Evolutionary conservation across 92 coral and sea anemone species (phyloP).

Genomic region (Pocillopora meandrina): DNA sequence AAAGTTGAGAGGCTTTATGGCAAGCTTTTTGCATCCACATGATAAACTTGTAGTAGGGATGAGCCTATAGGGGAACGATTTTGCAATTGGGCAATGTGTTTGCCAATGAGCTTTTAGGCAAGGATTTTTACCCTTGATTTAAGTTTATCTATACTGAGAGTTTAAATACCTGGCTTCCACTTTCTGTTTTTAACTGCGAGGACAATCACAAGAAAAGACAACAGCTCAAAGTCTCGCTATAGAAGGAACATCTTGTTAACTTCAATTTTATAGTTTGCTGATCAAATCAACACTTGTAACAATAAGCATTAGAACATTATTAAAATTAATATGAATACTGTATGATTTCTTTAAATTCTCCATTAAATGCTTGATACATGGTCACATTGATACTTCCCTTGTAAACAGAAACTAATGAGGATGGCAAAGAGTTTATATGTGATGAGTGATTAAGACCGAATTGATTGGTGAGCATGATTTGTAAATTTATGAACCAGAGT

Average conservation of each 20-base stretch:
- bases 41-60: background rate
- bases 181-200: slow-evolving; percentile 91
- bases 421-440: too few species aligned
- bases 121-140: background rate
- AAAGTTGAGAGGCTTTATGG: too few species aligned
- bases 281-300: background rate
- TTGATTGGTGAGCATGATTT: too few species aligned
- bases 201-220: slow-evolving; percentile 89
- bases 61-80: too few species aligned
- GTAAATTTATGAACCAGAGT: too few species aligned
- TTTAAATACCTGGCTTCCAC: slow-evolving; percentile 79
- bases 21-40: background rate
- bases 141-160: background rate
- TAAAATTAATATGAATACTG: background rate
- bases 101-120: too few species aligned
- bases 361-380: too few species aligned
- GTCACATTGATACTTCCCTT: too few species aligned
- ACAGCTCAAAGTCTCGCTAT: slow-evolving; percentile 86
- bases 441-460: too few species aligned
- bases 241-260: background rate
- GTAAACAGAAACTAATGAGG: too few species aligned
- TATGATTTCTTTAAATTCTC: background rate
- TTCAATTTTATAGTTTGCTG: too few species aligned
- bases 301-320: background rate
- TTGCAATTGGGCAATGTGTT: too few species aligned